Evolutionary conservation across 2,888 invertebrate species (phyloP).

Genomic region (Drosophila phalerata): DNA sequence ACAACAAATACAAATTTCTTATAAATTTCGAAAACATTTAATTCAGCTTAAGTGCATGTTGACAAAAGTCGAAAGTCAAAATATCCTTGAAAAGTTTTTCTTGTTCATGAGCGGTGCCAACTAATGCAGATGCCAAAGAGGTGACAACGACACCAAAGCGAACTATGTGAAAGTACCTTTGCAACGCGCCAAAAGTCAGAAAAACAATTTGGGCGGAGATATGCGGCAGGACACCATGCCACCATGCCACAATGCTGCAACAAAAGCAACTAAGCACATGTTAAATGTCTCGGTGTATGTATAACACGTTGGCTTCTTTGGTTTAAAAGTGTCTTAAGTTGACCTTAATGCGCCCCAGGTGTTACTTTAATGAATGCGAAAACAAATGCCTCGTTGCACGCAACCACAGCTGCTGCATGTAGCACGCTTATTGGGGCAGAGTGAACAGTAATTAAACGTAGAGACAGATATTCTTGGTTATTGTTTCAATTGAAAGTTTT

Average conservation of each 20-base stretch:
- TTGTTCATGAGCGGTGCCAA: conserved; percentile 10
- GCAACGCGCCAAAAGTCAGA: conserved; percentile 43
- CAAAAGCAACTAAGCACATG: background rate
- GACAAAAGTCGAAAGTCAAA: conserved; percentile 3
- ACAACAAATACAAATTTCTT: background rate
- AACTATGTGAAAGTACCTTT: conserved; percentile 60
- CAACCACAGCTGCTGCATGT: background rate
- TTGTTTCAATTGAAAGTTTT: background rate
- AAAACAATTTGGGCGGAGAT: conserved; percentile 39
- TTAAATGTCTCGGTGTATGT: conserved; percentile 18
- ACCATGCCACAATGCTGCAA: conserved; percentile 23
- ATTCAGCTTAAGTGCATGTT: background rate
- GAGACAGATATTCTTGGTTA: background rate
- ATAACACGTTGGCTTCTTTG: conserved; percentile 41
- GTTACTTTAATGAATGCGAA: conserved; percentile 69
- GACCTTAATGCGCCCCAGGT: conserved; percentile 62
- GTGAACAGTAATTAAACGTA: background rate
- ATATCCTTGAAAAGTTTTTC: conserved; percentile 10
- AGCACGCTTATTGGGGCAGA: conserved; percentile 2
- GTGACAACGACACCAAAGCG: conserved; percentile 44
- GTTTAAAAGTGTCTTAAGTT: conserved; percentile 33
- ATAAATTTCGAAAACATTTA: background rate
- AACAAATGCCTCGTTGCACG: background rate
- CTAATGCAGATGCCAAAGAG: conserved; percentile 8
- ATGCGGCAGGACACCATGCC: conserved; percentile 65